Base-by-base conservation (phyloP, 92 coral and sea anemone genomes). In the Epizoanthus stellaris region DNA sequence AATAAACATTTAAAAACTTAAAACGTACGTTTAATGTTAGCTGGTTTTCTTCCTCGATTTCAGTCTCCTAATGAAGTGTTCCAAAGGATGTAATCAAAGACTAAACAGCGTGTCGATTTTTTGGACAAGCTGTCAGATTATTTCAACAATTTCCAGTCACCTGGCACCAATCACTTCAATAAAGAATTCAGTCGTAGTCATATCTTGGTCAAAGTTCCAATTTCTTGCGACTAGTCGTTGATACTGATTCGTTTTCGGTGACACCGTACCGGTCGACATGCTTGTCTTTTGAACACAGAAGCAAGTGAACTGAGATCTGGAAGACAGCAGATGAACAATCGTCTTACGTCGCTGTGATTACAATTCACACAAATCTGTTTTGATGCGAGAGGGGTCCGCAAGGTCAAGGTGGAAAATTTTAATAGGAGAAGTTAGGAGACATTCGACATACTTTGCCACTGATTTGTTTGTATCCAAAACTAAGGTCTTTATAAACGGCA, bases 151-250 rank as follows among this genome's bases (percentile, higher is more conserved):
- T 16, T 39, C 53, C 40, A 52, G 20, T n/a, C 40, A 40, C 36
- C 56, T 30, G n/a, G 82, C 38, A 39, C 83, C 83, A 62, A 77
- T 79, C 83, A 45, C 56, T 63, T 63, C 40, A 38, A 20, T 20
- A n/a, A 40, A 63, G 83, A 42, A n/a, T 9, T 42, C 25, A 70
- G 60, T 79, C 60, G 71, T 63, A 62, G 21, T 64, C 70, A 4
- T 40, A 4, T 62, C 59, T 62, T 77, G 6, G 58, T 13, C 39
- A 60, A 60, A 62, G 21, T 13, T 19, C 67, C 43, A 5, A 21
- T 14, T 49, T 43, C 16, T 20, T 63, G 45, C 57, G 36, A 23
- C 6, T 13, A 76, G 54, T 76, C 14, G 45, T 58, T 38, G 68
- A 36, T 43, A 38, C 6, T 72, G 42, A 68, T 47, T 47, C 23